Base-by-base conservation (phyloP, 2,888 invertebrate genomes). In the Leptinotarsa tumamoca region DNA sequence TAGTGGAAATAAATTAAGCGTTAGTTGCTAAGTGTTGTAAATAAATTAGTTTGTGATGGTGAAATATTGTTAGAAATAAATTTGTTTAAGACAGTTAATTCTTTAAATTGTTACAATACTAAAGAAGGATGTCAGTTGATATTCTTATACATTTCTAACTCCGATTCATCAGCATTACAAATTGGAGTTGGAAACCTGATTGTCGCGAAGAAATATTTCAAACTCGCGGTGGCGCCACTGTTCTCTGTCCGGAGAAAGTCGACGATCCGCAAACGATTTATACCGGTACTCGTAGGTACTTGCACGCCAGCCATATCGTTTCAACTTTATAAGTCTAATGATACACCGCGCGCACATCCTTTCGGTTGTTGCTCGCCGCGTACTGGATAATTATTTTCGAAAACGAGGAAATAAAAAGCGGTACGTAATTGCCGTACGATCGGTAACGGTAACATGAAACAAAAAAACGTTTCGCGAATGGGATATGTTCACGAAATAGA, bases 211-310 rank as follows among this genome's bases (percentile, higher is more conserved):
- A 66, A 66, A 27, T 27, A 43, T 43, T 43, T 43, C 43, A 43
- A 43, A 43, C 43, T 43, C 18, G 33, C 5, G 18, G 68, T 5
- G 15, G 43, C 69, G 69, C 54, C 56, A 69, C 69, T 69, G 69
- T 5, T 43, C 43, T 43, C n/a, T 23, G 68, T 33, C 18, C 54
- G 43, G 69, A 56, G 69, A 69, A 69, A 69, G 69, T 69, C 56
- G 56, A 69, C 56, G 69, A 69, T 3, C 69, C 51, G 27, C 33
- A 69, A 43, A 69, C 69, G 43, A 69, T 69, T 69, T 56, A 56
- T 69, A 69, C 56, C 56, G 69, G 69, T 69, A 69, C 56, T 69
- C 56, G 2, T n/a, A 14, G 61, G 63, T 63, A 63, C 63, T 69
- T 54, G 23, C 10, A 56, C 69, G 23, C 17, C 15, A 52, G 52